These are phyloP conservation scores for Sitodiplosis mosellana DNA, from an alignment of 1,140 invertebrate species.

Conservation along the genomic window DNA sequence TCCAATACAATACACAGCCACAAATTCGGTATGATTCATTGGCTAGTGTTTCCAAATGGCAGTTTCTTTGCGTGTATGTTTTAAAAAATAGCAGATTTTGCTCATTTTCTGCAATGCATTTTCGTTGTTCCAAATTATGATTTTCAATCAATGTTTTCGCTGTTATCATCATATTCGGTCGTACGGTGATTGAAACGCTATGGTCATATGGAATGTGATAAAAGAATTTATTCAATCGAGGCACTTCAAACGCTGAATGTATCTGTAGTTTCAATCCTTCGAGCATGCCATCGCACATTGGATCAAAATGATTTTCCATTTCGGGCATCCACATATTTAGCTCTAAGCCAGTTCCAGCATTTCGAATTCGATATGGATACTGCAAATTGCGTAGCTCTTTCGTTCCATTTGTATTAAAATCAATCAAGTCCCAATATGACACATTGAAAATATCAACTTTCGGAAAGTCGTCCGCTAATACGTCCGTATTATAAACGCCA, in stretches of 20 bases:
- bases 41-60: slow-evolving; percentile 46
- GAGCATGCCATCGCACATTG: neutral
- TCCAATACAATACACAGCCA: slow-evolving; percentile 36
- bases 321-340: too few species aligned
- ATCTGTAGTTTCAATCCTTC: neutral
- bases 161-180: neutral
- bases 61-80: slow-evolving; percentile 49
- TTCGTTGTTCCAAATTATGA: neutral
- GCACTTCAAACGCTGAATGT: neutral
- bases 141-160: neutral
- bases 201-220: neutral
- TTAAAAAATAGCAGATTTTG: slow-evolving; percentile 34
- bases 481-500: too few species aligned
- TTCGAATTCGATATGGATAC: too few species aligned
- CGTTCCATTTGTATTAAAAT: too few species aligned
- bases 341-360: too few species aligned
- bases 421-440: too few species aligned
- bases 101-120: slow-evolving; percentile 14
- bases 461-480: too few species aligned
- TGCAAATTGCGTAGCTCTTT: too few species aligned
- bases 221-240: neutral
- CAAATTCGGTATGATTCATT: slow-evolving; percentile 43
- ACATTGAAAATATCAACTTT: too few species aligned
- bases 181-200: neutral
- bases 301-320: neutral